Evolutionary conservation across 2,113 vertebrate genomes (phyloP), one percentile per base, ranked within the genome.

Genomic region (Petroica traversi): DNA sequence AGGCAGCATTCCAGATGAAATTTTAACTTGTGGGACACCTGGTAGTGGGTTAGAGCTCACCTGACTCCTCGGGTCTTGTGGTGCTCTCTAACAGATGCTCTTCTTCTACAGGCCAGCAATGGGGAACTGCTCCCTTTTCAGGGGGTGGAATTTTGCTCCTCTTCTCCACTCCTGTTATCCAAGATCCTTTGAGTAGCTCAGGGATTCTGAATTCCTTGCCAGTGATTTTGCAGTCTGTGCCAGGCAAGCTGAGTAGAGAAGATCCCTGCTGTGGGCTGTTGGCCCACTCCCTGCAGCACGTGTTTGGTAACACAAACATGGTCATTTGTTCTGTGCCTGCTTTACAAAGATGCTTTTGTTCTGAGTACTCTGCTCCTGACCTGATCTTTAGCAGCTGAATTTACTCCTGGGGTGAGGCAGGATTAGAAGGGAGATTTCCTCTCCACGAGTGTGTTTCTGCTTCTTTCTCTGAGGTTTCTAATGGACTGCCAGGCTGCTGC

Each of bases 361-460:
- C n/a, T 12, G 14, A 40, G 14, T 28, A 14, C 68, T 46, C 43
- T 58, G 28, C 26, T 82, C 28, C 46, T 58, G 34, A 74, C 26
- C 64, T 52, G 19, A 25, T 29, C 51, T 52, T 69, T 9, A 71
- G 52, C 31, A 73, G 5, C 41, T 9, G 6, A 24, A 1, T 61
- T 40, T 29, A 15, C 17, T 81, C 19, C 40, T 17, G 2, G 3
- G 40, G 52, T 31, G 8, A n/a, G 45, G 36, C 43, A 64, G 41
- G 9, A 55, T 25, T 31, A 69, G 45, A 36, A 73, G 0, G 0
- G 23, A 89, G 5, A 28, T 72, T 38, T 90, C 31, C 49, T 73
- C 15, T 54, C 1, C 14, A 2, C 20, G 15, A 52, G 7, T 2
- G 0, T 69, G 29, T n/a, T 80, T 54, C 23, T 66, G 13, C 29